Evolutionary conservation across 2,888 invertebrate species (phyloP).

Genomic region (Brachyptera putata): DNA sequence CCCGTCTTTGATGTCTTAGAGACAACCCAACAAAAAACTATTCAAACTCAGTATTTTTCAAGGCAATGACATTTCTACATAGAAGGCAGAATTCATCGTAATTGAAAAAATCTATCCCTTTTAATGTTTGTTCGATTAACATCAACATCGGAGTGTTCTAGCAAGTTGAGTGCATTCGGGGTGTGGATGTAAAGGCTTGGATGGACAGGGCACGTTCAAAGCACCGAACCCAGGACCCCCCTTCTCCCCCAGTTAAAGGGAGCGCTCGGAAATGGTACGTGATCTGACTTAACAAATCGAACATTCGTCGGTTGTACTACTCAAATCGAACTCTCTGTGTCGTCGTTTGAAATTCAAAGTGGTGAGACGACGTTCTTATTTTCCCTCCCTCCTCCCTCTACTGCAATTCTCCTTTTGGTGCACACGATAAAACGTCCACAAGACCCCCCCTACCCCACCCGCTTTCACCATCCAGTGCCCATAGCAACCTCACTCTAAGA

Average conservation of each 20-base stretch:
- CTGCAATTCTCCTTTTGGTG: background rate
- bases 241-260: conserved; percentile 11
- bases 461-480: background rate
- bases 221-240: conserved; percentile 16
- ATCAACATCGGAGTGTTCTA: too few species aligned
- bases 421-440: conserved; percentile 14
- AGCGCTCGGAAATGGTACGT: conserved; percentile 18
- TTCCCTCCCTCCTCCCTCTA: background rate
- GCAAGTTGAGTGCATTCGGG: background rate
- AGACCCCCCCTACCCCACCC: background rate
- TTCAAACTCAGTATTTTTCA: too few species aligned
- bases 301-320: conserved; percentile 10
- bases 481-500: background rate
- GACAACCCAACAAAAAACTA: too few species aligned
- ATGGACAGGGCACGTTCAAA: conserved; percentile 17
- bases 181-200: background rate
- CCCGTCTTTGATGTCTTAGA: too few species aligned
- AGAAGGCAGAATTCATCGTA: too few species aligned
- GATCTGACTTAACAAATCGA: conserved; percentile 20
- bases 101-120: too few species aligned
- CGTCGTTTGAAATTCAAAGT: conserved; percentile 27
- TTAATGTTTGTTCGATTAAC: too few species aligned
- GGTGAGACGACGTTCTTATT: conserved; percentile 7
- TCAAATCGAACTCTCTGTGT: conserved; percentile 19
- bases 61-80: too few species aligned